These are phyloP conservation scores for Cephalophus harveyi DNA, from an alignment of 2,113 vertebrate genomes.

Conservation along the genomic window DNA sequence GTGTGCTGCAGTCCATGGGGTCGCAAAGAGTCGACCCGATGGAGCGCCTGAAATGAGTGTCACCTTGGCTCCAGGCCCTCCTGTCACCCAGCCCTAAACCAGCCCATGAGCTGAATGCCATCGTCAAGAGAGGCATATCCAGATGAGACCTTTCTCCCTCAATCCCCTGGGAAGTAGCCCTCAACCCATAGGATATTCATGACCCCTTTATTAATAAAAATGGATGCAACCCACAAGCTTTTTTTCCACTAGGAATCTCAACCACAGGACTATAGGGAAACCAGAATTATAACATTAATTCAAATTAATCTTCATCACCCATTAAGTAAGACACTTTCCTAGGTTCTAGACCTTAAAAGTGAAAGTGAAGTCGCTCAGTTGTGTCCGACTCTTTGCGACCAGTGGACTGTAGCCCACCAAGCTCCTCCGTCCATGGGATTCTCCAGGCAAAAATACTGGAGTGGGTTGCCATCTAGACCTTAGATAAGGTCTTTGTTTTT, in stretches of 20 bases:
- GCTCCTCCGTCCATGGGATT: no score
- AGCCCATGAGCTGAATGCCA: fast-evolving
- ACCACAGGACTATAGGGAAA: neutral
- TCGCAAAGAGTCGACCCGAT: fast-evolving
- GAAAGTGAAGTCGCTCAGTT: no score
- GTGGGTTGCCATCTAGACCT: neutral
- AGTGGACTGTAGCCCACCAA: no score
- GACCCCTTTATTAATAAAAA: neutral
- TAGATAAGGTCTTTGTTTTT: neutral
- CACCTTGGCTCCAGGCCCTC: neutral
- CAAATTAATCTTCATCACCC: neutral
- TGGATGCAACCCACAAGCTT: neutral
- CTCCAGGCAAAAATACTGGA: no score
- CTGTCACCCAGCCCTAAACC: neutral
- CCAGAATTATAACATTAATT: neutral
- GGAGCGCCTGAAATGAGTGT: neutral
- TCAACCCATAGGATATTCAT: neutral
- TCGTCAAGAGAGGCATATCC: neutral
- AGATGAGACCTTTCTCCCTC: no score
- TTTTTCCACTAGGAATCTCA: neutral
- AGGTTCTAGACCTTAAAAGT: neutral
- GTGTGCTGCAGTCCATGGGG: neutral
- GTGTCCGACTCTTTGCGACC: no score
- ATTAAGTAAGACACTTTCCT: neutral
- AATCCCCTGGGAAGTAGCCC: neutral